Evolutionary conservation across 2,888 invertebrate genomes (phyloP).

Genomic region (Leptarthrus brevirostris): DNA sequence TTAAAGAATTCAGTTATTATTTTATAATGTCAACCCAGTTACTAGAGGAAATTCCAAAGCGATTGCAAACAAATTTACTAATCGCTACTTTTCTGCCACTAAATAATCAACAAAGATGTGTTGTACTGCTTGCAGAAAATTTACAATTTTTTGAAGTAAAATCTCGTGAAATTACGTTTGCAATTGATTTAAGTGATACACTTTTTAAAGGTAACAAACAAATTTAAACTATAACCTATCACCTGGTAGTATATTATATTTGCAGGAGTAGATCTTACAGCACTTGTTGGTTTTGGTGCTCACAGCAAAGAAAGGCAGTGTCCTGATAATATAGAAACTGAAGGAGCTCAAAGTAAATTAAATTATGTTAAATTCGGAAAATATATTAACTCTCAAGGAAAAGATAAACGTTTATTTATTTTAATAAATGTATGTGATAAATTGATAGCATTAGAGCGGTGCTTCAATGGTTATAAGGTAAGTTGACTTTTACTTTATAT

Average conservation of each 20-base stretch:
- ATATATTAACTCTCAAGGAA: slow-evolving; percentile 24
- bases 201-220: slow-evolving; percentile 39
- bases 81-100: slow-evolving; percentile 32
- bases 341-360: background rate
- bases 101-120: background rate
- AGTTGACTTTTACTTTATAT: background rate
- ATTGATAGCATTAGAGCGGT: slow-evolving; percentile 46
- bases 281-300: background rate
- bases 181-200: slow-evolving; percentile 36
- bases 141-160: slow-evolving; percentile 49
- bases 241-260: background rate
- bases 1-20: too few relatives aligned
- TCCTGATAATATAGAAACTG: background rate
- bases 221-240: background rate
- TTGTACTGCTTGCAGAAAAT: slow-evolving; percentile 37
- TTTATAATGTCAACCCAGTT: background rate
- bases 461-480: slow-evolving; percentile 38
- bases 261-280: background rate
- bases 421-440: slow-evolving; percentile 48
- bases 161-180: slow-evolving; percentile 24
- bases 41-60: slow-evolving; percentile 44
- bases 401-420: slow-evolving; percentile 26
- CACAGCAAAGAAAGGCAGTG: background rate
- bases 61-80: slow-evolving; percentile 11
- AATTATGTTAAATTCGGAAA: slow-evolving; percentile 38